Evolutionary conservation across 2,797 vertebrate species (phyloP), one percentile per base, ranked within the genome.

Genomic region (Salarias fasciatus): DNA sequence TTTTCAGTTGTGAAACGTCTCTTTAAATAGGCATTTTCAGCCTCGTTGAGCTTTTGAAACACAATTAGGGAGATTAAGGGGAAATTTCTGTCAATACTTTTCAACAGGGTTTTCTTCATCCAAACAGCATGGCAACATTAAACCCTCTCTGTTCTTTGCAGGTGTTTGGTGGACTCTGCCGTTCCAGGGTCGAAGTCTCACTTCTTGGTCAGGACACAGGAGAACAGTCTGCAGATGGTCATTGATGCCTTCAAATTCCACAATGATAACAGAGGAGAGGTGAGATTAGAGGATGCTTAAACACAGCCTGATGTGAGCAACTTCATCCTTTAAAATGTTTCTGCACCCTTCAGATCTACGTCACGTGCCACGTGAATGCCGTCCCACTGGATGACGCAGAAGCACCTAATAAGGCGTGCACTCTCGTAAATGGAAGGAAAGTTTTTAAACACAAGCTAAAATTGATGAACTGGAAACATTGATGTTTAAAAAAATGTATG

Each of bases 221-320:
- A 88, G 8, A 38, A 86, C 13, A 80, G 82, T 31, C 89, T 92
- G 2, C 61, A 67, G 0, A 4, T 92, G 38, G 53, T 66, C 30
- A 75, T 92, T 0, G 88, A 91, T 5, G 82, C 90, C 11, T 92
- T 92, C 5, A 86, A 37, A 57, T 92, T 92, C 56, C 66, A 87
- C 30, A 52, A 80, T 8, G 72, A 86, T 0, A 48, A 89, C 37
- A 0, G 28, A n/a, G 69, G 61, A 51, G 50, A 85, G 70, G 90
- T 92, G 48, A 53, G 71, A 5, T 4, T n/a, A n/a, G n/a, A 3
- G 0, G 2, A 0, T 9, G 29, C 0, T 13, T 42, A 8, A 4
- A 35, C 1, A 5, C 0, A 10, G 12, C 3, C 7, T 38, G 1
- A 28, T 8, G 24, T 7, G 9, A 14, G 14, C n/a, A 40, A 12